A percentile compares a stretch with the other conserved stretches of the same genome.
These are phyloP conservation scores for Nyctibius grandis DNA, from an alignment of 2,797 vertebrate species.

Conservation along the genomic window DNA sequence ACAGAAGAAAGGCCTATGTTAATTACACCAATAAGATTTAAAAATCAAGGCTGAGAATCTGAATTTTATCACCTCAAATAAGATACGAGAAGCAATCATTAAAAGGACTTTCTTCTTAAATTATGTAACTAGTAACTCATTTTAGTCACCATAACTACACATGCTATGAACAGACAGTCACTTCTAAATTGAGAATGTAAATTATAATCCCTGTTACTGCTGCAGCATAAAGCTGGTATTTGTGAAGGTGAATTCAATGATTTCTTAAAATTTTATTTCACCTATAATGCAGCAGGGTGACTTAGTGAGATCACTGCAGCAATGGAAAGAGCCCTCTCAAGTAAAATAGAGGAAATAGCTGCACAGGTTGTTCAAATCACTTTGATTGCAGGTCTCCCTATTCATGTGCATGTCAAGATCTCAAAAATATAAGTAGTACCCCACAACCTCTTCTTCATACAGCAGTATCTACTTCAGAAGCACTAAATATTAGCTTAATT, in stretches of 20 bases:
- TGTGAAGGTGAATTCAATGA: not conserved
- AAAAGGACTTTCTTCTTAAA: not conserved
- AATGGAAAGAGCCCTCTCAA: not conserved
- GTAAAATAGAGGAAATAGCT: not conserved
- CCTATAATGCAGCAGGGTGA: not conserved
- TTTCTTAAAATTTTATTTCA: not conserved
- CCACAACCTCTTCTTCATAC: not conserved
- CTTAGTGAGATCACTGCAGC: not conserved
- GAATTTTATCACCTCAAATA: not conserved
- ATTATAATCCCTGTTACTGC: not conserved
- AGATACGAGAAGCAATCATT: not conserved
- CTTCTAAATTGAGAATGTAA: not conserved
- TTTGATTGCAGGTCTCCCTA: not conserved
- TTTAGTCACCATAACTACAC: not conserved
- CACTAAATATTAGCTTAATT: not conserved
- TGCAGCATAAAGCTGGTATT: not conserved
- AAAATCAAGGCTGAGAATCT: not conserved
- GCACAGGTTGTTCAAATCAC: not conserved
- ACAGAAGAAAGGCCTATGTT: not conserved
- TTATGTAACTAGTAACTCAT: not conserved
- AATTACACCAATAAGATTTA: not conserved
- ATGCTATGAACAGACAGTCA: not conserved
- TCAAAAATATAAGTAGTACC: not conserved
- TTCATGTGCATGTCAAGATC: not conserved
- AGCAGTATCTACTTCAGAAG: not conserved